Evolutionary conservation across 2,888 invertebrate species (phyloP).

Genomic region (Podabrus alpinus): DNA sequence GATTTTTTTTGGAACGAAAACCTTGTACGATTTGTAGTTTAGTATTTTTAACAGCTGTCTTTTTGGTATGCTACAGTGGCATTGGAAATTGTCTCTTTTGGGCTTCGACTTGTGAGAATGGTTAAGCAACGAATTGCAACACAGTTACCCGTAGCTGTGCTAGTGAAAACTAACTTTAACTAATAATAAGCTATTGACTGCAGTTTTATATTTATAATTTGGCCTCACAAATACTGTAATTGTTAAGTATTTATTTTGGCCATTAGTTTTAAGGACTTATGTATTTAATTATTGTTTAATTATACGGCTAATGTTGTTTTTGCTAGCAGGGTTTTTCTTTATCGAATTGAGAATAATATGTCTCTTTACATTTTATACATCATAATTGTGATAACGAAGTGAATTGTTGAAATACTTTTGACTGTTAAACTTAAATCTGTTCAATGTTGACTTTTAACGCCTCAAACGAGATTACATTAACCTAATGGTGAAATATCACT

Average conservation of each 20-base stretch:
- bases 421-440: not conserved
- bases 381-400: not conserved
- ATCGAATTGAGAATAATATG: not conserved
- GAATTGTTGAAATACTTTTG: not conserved
- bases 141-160: not conserved
- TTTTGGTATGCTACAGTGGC: slow-evolving; percentile 94
- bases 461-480: too few relatives aligned
- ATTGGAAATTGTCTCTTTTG: slow-evolving; percentile 94
- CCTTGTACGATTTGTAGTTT: slow-evolving; percentile 97
- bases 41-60: slow-evolving; percentile 91
- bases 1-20: slow-evolving; percentile 95
- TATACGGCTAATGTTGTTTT: not conserved
- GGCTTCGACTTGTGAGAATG: slow-evolving; percentile 77
- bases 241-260: slow-evolving; percentile 1
- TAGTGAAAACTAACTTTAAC: not conserved
- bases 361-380: not conserved
- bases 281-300: not conserved
- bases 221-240: not conserved
- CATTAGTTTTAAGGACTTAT: not conserved
- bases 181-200: not conserved
- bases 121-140: not conserved
- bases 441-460: not conserved
- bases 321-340: not conserved
- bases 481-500: too few relatives aligned
- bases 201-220: not conserved